A percentile compares a stretch with the other conserved stretches of the same genome.
Conservation (phyloP, 2,113 vertebrate genomes). For the Trematomus loennbergii region DNA sequence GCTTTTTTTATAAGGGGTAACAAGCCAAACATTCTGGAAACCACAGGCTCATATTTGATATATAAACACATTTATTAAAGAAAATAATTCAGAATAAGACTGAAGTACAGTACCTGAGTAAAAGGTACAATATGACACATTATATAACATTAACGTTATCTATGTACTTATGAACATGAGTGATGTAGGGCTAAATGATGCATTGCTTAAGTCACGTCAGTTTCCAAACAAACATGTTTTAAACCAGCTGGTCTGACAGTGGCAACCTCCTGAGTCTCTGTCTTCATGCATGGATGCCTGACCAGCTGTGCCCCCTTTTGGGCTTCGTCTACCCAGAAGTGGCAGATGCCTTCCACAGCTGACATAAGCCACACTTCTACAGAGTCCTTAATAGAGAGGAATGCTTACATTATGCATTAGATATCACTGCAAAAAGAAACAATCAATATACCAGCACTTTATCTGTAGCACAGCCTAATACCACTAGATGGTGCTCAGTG, state of each 20-base stretch:
- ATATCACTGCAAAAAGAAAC: neutral
- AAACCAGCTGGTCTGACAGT: constrained; percentile 63
- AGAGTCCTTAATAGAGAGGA: neutral
- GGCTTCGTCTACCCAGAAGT: constrained; percentile 41
- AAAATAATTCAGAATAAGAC: too few relatives aligned
- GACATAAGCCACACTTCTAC: constrained; percentile 9
- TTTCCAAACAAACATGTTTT: constrained; percentile 53
- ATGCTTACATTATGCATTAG: neutral
- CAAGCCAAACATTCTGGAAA: neutral
- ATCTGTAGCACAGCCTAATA: neutral
- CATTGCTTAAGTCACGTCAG: neutral
- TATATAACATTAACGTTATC: neutral
- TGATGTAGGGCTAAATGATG: constrained; percentile 2
- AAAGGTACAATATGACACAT: neutral
- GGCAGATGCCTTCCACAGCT: constrained; percentile 35
- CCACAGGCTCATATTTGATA: too few relatives aligned
- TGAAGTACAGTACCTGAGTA: neutral
- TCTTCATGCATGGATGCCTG: constrained; percentile 45
- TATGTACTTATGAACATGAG: constrained; percentile 31
- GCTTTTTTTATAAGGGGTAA: neutral
- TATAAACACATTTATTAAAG: too few relatives aligned
- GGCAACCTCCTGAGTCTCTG: constrained; percentile 34
- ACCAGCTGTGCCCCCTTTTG: constrained; percentile 61
- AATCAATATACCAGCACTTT: neutral
- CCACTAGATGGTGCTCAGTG: constrained; percentile 62